These are phyloP conservation scores for Heliconius erato DNA, from an alignment of 2,888 invertebrate species.

Conservation along the genomic window DNA sequence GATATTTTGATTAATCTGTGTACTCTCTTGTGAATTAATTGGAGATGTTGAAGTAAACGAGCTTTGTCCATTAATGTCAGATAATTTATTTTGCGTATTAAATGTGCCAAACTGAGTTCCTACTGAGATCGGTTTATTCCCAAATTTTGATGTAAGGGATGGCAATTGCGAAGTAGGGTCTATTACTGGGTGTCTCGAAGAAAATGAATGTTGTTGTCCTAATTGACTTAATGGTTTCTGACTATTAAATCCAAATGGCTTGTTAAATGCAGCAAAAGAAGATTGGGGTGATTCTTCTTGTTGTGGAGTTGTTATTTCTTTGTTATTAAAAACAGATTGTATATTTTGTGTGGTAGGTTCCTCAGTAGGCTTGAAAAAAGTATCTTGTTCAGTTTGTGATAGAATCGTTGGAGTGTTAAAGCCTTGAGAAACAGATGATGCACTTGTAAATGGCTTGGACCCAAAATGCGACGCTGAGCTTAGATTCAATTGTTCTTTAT, in stretches of 20 bases:
- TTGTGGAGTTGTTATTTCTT: neutral
- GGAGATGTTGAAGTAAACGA: neutral
- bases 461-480: neutral
- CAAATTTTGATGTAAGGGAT: constrained; percentile 10
- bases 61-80: neutral
- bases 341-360: neutral
- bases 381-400: neutral
- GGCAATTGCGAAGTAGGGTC: neutral
- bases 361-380: neutral
- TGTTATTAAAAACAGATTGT: constrained; percentile 4
- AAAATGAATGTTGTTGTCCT: constrained; percentile 9
- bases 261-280: neutral
- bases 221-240: neutral
- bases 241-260: neutral
- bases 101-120: neutral
- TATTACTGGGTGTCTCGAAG: neutral
- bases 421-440: neutral
- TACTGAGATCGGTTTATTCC: neutral
- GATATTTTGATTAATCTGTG: neutral
- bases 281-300: neutral
- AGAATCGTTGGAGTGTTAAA: neutral
- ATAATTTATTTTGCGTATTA: neutral
- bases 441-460: neutral
- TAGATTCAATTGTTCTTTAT: neutral
- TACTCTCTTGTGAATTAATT: neutral